Evolutionary conservation across 2,797 vertebrate genomes (phyloP), one percentile per base, ranked within the genome.

Genomic region (Propithecus perrieri): DNA sequence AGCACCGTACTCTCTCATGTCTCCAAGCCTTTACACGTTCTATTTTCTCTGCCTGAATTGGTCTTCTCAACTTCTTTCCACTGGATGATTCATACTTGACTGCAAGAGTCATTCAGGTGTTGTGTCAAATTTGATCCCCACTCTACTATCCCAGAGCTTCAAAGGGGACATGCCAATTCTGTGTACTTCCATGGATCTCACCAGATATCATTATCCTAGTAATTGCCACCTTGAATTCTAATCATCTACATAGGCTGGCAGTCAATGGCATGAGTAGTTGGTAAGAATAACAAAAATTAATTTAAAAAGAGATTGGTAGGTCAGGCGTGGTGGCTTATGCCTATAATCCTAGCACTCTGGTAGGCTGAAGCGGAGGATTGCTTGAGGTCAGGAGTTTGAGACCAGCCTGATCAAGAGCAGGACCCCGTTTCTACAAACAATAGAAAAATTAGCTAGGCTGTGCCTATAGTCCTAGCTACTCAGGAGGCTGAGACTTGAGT

Each of bases 231-330:
- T 48, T 35, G 38, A 85, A 43, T 76, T 71, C 18, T 80, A 15
- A 53, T 57, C 20, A 55, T 75, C 41, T 55, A 0, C 55, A 55
- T 33, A 91, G 33, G 15, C 22, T 79, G 20, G 30, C 22, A 75
- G 38, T 74, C 61, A 83, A 17, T 41, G 18, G 9, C 9, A n/a
- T 41, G 11, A 71, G 26, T 55, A 63, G 38, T 28, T 80, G 33
- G 28, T 86, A 86, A 86, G 41, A 76, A 89, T 22, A 63, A 5
- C 26, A 83, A 89, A 93, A 85, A 26, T 55, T 65, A 53, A 83
- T 48, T 86, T 84, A 13, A 80, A 72, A 86, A 92, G 61, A 71
- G 18, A 85, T 80, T 85, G 17, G 28, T 43, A 67, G 63, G 33
- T 7, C 1, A 30, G 33, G 7, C 15, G 17, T 0, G 1, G 33